These are phyloP conservation scores for Cheilosia soror DNA, from an alignment of 2,888 invertebrate species.

Conservation along the genomic window DNA sequence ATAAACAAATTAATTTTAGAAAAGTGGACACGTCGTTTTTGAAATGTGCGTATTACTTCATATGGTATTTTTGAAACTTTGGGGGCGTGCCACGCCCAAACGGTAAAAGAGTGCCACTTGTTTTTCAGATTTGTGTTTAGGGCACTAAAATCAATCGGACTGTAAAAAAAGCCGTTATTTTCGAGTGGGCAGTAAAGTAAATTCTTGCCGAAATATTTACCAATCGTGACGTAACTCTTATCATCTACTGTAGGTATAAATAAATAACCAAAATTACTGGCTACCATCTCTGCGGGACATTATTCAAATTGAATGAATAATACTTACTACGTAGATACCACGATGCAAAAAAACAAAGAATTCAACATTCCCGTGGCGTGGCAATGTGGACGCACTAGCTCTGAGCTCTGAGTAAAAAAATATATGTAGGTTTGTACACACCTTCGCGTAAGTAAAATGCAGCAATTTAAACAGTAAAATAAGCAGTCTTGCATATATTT, in stretches of 20 bases:
- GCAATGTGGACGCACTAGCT: background rate
- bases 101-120: too few relatives aligned
- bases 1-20: too few relatives aligned
- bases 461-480: slow-evolving; percentile 34
- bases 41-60: too few relatives aligned
- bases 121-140: too few relatives aligned
- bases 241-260: background rate
- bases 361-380: background rate
- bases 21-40: too few relatives aligned
- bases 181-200: too few relatives aligned
- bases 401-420: background rate
- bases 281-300: background rate
- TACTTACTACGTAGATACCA: background rate
- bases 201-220: too few relatives aligned
- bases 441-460: slow-evolving; percentile 37
- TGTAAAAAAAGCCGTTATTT: too few relatives aligned
- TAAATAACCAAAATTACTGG: background rate
- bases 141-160: too few relatives aligned
- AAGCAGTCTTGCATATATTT: background rate
- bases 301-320: background rate
- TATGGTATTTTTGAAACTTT: too few relatives aligned
- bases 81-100: too few relatives aligned
- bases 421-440: background rate
- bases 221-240: background rate
- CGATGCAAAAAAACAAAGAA: background rate